A percentile compares a stretch with the other conserved stretches of the same genome.
These are phyloP conservation scores for Patagioenas fasciata DNA, from an alignment of 2,113 vertebrate species.

Conservation along the genomic window DNA sequence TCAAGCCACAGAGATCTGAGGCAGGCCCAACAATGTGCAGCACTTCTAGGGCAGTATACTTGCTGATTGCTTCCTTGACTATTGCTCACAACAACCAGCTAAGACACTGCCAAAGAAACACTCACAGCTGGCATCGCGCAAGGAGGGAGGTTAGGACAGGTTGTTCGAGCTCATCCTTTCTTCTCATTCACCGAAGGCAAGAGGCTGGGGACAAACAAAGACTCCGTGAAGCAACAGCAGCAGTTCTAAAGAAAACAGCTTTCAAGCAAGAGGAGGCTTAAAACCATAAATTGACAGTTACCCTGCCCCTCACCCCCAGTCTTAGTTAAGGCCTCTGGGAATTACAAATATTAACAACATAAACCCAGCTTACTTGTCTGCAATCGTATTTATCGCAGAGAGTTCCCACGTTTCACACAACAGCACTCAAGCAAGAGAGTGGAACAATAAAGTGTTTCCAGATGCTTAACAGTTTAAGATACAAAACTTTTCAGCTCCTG, in stretches of 20 bases:
- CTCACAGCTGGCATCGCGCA: slow-evolving; percentile 83
- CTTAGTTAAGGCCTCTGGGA: background rate
- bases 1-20: background rate
- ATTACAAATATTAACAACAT: background rate
- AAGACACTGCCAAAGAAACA: slow-evolving; percentile 99
- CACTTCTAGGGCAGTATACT: slow-evolving; percentile 99
- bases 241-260: background rate
- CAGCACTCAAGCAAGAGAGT: background rate
- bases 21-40: slow-evolving; percentile 81
- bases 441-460: background rate
- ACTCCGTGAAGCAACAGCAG: background rate
- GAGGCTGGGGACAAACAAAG: background rate
- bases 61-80: slow-evolving; percentile 99
- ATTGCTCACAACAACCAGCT: slow-evolving; percentile 99
- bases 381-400: background rate
- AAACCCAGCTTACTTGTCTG: background rate
- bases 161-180: background rate
- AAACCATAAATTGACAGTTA: background rate
- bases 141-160: background rate
- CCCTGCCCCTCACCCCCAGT: background rate
- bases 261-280: background rate
- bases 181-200: background rate
- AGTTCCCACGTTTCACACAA: background rate
- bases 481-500: background rate
- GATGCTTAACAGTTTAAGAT: background rate